Evolutionary conservation across 2,888 invertebrate species (phyloP).

Genomic region (Dicycla oo): DNA sequence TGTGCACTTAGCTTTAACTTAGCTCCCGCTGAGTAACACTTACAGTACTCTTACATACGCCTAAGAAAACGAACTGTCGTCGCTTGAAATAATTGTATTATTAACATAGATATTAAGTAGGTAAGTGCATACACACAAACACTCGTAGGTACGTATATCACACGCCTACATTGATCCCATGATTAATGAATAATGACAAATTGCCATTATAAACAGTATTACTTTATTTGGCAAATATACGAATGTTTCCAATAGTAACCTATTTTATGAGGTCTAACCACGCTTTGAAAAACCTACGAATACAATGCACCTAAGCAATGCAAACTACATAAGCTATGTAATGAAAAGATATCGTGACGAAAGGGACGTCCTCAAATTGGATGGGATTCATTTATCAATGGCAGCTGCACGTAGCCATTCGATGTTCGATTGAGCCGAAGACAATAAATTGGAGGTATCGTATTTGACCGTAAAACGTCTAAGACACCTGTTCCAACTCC

Average conservation of each 20-base stretch:
- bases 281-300: neutral
- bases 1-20: constrained; percentile 64
- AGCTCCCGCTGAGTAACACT: constrained; percentile 64
- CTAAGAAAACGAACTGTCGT: constrained; percentile 14
- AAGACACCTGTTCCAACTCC: neutral
- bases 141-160: too few relatives aligned
- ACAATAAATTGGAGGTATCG: constrained; percentile 6
- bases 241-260: neutral
- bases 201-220: too few relatives aligned
- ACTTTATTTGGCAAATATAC: neutral
- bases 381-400: constrained; percentile 33
- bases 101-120: constrained; percentile 11
- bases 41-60: constrained; percentile 57
- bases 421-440: neutral
- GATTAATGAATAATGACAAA: too few relatives aligned
- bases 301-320: too few relatives aligned
- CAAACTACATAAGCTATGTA: too few relatives aligned
- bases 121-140: too few relatives aligned
- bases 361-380: constrained; percentile 4
- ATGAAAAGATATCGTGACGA: constrained; percentile 16
- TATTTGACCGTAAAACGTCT: neutral
- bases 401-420: constrained; percentile 18
- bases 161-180: too few relatives aligned
- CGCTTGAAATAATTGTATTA: constrained; percentile 10
- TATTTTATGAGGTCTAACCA: neutral